Evolutionary conservation across 2,888 invertebrate species (phyloP).

Genomic region (Ormyrus rosae): DNA sequence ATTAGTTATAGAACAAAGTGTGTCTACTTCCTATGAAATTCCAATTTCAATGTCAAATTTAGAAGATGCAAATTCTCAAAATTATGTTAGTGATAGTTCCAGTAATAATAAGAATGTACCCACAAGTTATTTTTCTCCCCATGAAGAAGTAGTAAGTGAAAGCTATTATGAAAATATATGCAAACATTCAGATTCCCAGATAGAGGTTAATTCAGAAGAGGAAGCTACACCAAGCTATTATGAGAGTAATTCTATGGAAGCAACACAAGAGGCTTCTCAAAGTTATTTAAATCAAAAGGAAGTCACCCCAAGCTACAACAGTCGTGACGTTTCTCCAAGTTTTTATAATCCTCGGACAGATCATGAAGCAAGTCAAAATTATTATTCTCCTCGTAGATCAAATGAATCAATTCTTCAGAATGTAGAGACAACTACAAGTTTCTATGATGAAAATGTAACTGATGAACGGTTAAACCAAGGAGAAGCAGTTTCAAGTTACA

Average conservation of each 20-base stretch:
- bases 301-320: constrained; percentile 68
- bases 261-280: constrained; percentile 68
- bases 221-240: constrained; percentile 71
- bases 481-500: constrained; percentile 71
- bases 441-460: constrained; percentile 68
- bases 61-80: constrained; percentile 70
- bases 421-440: constrained; percentile 72
- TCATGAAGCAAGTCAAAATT: constrained; percentile 72
- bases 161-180: constrained; percentile 68
- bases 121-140: constrained; percentile 68
- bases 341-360: constrained; percentile 70
- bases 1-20: constrained; percentile 70
- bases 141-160: constrained; percentile 67
- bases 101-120: constrained; percentile 67
- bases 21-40: constrained; percentile 72
- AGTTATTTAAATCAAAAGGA: constrained; percentile 69
- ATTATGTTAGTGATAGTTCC: constrained; percentile 70
- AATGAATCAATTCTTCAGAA: constrained; percentile 68
- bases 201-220: constrained; percentile 66
- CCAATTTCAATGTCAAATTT: constrained; percentile 71
- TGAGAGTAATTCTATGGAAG: constrained; percentile 64
- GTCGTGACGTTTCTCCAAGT: constrained; percentile 67
- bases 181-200: constrained; percentile 60
- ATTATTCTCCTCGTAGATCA: constrained; percentile 67
- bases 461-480: constrained; percentile 65